Evolutionary conservation across 2,888 invertebrate genomes (phyloP).

Genomic region (Notocelia uddmanniana): DNA sequence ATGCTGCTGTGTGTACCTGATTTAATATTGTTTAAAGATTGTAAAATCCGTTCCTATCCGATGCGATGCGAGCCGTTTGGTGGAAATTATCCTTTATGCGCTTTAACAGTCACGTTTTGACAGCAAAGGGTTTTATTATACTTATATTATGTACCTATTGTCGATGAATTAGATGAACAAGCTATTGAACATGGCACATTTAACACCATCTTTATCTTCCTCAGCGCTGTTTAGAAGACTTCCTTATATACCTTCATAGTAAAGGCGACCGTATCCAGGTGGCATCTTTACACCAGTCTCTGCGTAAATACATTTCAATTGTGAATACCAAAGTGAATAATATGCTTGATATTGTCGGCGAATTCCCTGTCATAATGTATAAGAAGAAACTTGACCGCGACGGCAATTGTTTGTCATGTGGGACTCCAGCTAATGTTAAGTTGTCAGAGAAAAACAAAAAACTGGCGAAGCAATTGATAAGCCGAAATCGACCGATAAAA

Average conservation of each 20-base stretch:
- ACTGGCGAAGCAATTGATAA: neutral
- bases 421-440: conserved; percentile 17
- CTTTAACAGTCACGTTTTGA: no score
- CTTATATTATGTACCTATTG: no score
- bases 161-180: no score
- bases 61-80: no score
- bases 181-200: neutral
- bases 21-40: no score
- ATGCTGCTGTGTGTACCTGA: no score
- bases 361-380: neutral
- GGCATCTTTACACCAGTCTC: conserved; percentile 22
- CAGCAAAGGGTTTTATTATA: no score
- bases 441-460: neutral
- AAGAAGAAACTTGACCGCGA: conserved; percentile 34
- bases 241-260: conserved; percentile 15
- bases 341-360: conserved; percentile 39
- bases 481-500: neutral
- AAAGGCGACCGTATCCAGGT: conserved; percentile 33
- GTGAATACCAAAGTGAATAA: conserved; percentile 17
- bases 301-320: conserved; percentile 12
- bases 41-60: no score
- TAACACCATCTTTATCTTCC: neutral
- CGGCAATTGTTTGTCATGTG: conserved; percentile 41
- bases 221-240: conserved; percentile 37
- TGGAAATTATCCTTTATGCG: no score